Evolutionary conservation across 2,888 invertebrate species (phyloP).

Genomic region (Trilocha varians): DNA sequence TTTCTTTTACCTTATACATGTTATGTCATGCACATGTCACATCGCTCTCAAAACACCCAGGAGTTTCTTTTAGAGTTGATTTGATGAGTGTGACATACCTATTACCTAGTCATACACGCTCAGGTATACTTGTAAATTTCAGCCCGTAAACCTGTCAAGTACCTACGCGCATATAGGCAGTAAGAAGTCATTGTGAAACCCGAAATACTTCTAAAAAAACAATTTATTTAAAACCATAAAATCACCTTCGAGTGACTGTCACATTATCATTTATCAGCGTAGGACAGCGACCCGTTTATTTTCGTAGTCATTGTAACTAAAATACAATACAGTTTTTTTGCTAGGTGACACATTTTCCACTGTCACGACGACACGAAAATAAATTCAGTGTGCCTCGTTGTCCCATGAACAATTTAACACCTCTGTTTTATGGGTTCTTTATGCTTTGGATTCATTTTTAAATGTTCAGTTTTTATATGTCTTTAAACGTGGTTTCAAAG

Average conservation of each 20-base stretch:
- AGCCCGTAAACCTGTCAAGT: no score
- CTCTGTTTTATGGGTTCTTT: not conserved
- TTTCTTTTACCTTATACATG: no score
- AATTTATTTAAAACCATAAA: not conserved
- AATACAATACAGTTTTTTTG: not conserved
- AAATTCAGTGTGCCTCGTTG: not conserved
- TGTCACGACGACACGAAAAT: not conserved
- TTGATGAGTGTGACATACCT: no score
- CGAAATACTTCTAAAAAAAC: not conserved
- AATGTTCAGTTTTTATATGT: no score
- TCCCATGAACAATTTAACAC: not conserved
- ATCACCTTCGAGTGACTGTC: not conserved
- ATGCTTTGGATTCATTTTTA: not conserved
- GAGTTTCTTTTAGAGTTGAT: no score
- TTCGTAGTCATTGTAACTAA: not conserved
- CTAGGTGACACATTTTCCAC: not conserved
- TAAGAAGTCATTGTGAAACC: no score
- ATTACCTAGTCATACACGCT: no score
- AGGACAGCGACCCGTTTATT: not conserved
- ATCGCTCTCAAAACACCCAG: no score
- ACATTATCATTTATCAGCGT: not conserved
- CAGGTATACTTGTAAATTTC: no score
- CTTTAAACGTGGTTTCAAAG: no score
- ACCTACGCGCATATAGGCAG: no score
- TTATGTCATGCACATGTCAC: no score